Percentiles rank a stretch among this genome's conserved stretches.
Conservation (phyloP, 2,888 invertebrate species). For the Rhabditoides inermis region DNA sequence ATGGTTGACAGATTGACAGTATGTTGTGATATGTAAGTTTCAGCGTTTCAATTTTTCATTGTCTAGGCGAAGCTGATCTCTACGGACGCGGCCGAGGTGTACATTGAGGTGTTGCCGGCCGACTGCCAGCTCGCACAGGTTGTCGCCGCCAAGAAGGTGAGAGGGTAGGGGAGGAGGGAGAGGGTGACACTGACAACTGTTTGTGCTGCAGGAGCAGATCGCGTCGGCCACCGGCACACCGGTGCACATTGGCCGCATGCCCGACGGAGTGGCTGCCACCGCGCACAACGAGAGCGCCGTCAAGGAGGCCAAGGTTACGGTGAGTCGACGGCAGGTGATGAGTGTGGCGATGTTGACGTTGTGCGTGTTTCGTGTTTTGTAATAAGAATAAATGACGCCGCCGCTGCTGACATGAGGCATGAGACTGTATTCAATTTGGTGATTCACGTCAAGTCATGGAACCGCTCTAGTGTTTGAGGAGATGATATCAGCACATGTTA, state of each 20-base stretch:
- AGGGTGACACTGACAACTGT: too few relatives aligned
- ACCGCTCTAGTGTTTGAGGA: too few relatives aligned
- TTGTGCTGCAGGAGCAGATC: conserved; percentile 11
- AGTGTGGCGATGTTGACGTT: neutral
- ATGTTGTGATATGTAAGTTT: neutral
- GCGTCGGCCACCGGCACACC: conserved; percentile 9
- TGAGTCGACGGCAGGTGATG: conserved; percentile 6
- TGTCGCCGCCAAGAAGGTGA: conserved; percentile 13
- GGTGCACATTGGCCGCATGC: conserved; percentile 4
- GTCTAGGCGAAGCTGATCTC: conserved; percentile 36
- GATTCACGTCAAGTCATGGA: too few relatives aligned
- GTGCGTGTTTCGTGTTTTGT: neutral
- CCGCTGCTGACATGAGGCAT: too few relatives aligned
- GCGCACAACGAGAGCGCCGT: conserved; percentile 26
- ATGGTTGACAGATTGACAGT: neutral
- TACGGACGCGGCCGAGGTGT: conserved; percentile 33
- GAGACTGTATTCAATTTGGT: too few relatives aligned
- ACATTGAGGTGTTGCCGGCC: conserved; percentile 23
- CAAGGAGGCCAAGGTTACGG: conserved; percentile 36
- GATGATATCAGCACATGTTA: too few relatives aligned
- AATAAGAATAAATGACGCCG: neutral
- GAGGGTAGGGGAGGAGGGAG: too few relatives aligned
- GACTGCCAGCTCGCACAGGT: conserved; percentile 23
- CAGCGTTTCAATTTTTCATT: neutral
- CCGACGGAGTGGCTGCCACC: conserved; percentile 15